Conservation (phyloP, 2,113 vertebrate species). For the Toxotes jaculatrix region DNA sequence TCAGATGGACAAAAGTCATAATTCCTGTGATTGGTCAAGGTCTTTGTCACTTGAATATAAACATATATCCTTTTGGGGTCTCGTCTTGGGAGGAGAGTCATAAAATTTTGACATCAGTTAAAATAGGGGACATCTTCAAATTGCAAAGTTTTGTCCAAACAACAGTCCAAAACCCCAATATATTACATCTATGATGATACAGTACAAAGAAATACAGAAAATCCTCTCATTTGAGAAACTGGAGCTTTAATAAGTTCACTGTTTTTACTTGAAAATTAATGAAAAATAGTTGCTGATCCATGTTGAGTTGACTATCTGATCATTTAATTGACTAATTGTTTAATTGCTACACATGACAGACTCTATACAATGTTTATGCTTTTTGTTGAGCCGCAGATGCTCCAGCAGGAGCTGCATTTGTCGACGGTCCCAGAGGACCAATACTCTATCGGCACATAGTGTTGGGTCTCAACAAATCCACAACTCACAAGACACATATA, state of each 20-base stretch:
- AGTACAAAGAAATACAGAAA: not conserved
- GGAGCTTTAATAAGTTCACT: not conserved
- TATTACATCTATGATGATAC: not conserved
- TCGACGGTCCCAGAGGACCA: not conserved
- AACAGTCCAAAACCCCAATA: not conserved
- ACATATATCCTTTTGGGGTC: too few species aligned
- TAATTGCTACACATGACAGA: not conserved
- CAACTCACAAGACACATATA: conserved; percentile 15
- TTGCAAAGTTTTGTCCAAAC: too few species aligned
- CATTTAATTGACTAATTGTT: not conserved
- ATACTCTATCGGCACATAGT: not conserved
- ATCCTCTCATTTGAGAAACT: not conserved
- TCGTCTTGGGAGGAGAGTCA: too few species aligned
- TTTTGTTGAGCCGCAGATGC: not conserved
- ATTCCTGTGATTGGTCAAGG: too few species aligned
- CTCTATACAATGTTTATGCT: not conserved
- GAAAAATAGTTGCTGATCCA: not conserved
- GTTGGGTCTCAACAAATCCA: conserved; percentile 12
- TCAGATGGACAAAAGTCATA: too few species aligned
- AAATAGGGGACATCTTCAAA: too few species aligned
- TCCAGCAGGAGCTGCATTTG: not conserved
- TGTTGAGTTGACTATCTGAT: not conserved
- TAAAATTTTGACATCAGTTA: too few species aligned
- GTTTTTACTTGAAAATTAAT: not conserved
- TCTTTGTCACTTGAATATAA: too few species aligned